Evolutionary conservation across 30 jellyfish, hydroid and myxozoan species (phyloP).

Genomic region (Aurelia aurita): DNA sequence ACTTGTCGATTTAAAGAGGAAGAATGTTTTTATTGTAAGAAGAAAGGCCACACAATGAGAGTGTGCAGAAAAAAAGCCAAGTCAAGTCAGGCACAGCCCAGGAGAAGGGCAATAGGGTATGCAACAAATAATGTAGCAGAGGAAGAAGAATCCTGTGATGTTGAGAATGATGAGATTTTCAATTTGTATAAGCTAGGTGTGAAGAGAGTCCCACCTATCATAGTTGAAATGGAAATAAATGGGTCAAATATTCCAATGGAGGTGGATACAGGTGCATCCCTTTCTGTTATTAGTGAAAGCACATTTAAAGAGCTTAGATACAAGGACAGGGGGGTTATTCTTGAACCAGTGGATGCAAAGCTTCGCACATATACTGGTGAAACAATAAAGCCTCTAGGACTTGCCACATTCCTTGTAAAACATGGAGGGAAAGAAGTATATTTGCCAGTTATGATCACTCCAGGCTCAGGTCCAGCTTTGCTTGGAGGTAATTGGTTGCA

Average conservation of each 20-base stretch:
- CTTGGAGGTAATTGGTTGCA: too few relatives aligned
- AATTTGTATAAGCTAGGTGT: slow-evolving; percentile 34
- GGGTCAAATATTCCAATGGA: slow-evolving; percentile 24
- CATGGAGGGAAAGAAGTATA: too few relatives aligned
- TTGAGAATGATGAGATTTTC: slow-evolving; percentile 10
- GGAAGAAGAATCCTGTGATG: slow-evolving; percentile 12
- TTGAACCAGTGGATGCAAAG: too few relatives aligned
- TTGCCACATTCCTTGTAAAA: too few relatives aligned
- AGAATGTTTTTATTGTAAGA: slow-evolving; percentile 35
- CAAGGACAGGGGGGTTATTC: too few relatives aligned
- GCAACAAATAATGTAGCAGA: slow-evolving; percentile 23
- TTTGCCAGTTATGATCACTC: too few relatives aligned
- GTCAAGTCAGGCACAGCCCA: slow-evolving; percentile 14
- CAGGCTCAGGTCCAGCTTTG: too few relatives aligned
- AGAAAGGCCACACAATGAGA: slow-evolving; percentile 20
- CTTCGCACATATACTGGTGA: too few relatives aligned
- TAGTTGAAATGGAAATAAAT: slow-evolving; percentile 32
- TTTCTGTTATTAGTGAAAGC: slow-evolving; percentile 28
- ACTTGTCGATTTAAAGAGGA: slow-evolving; percentile 33
- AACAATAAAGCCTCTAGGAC: too few relatives aligned
- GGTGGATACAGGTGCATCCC: slow-evolving; percentile 53
- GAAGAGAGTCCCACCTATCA: slow-evolving; percentile 22
- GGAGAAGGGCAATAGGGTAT: not conserved
- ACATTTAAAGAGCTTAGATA: not conserved
- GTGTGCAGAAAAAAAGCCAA: slow-evolving; percentile 42